These are phyloP conservation scores for Alaudala cheleensis DNA, from an alignment of 2,113 vertebrate species.

Conservation along the genomic window DNA sequence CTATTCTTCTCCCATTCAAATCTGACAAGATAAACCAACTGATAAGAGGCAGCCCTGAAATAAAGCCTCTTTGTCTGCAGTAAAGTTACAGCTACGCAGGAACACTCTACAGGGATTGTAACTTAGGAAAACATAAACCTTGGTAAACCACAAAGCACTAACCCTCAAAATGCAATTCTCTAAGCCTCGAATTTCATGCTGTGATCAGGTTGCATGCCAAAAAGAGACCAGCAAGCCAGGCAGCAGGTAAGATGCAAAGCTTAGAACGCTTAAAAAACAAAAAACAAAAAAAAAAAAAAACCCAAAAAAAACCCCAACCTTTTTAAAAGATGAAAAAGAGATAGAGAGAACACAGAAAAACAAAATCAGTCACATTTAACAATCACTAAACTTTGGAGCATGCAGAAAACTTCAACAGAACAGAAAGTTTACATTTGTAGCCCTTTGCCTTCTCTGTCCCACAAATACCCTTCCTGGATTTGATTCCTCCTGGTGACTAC, in stretches of 20 bases:
- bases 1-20: neutral
- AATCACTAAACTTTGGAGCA: neutral
- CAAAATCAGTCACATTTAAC: neutral
- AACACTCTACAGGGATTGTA: neutral
- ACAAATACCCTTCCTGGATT: neutral
- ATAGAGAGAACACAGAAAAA: neutral
- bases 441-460: neutral
- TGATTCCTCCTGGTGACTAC: neutral
- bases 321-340: neutral
- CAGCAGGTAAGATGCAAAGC: neutral
- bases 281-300: too few species aligned
- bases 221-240: neutral
- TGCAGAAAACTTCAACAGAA: neutral
- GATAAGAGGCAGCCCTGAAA: neutral
- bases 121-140: neutral
- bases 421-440: neutral
- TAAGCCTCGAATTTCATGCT: neutral
- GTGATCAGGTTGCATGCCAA: neutral
- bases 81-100: neutral
- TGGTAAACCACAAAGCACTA: neutral
- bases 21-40: conserved; percentile 7
- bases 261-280: neutral
- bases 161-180: neutral
- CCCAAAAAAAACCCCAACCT: too few species aligned
- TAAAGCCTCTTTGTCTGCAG: neutral